Evolutionary conservation across 1,140 invertebrate species (phyloP).

Genomic region (Cepaea nemoralis): DNA sequence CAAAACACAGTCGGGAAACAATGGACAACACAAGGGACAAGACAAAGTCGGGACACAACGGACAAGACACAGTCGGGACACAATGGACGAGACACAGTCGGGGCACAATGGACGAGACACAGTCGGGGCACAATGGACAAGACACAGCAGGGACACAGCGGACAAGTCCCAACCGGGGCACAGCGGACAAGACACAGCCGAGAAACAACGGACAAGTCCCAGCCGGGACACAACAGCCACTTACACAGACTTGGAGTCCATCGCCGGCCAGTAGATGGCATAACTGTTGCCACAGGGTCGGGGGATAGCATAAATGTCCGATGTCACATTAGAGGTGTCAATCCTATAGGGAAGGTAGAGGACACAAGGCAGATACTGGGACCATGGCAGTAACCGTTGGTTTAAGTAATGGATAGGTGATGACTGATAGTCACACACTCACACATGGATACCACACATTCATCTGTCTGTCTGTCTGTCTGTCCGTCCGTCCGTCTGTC

Average conservation of each 20-base stretch:
- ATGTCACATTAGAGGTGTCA: background rate
- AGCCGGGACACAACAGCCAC: background rate
- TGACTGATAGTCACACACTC: background rate
- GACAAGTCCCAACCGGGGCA: too few relatives aligned
- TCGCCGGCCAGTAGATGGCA: background rate
- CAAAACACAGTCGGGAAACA: too few relatives aligned
- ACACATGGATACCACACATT: background rate
- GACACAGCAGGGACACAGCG: too few relatives aligned
- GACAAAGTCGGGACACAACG: too few relatives aligned
- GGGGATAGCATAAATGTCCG: slow-evolving; percentile 18
- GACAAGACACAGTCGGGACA: too few relatives aligned
- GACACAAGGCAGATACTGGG: background rate
- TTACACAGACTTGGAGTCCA: too few relatives aligned
- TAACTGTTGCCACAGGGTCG: slow-evolving; percentile 2
- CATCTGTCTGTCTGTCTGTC: background rate
- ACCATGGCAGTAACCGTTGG: too few relatives aligned
- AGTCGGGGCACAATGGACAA: too few relatives aligned
- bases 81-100: too few relatives aligned
- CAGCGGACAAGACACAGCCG: too few relatives aligned
- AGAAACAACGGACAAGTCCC: background rate
- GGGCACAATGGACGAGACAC: too few relatives aligned
- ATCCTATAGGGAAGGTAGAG: background rate
- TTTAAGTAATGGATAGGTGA: background rate
- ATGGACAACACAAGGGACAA: too few relatives aligned
- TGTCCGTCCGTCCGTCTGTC: background rate